A percentile compares a stretch with the other conserved stretches of the same genome.
These are phyloP conservation scores for Cotesia glomerata DNA, from an alignment of 1,140 invertebrate genomes.

Conservation along the genomic window DNA sequence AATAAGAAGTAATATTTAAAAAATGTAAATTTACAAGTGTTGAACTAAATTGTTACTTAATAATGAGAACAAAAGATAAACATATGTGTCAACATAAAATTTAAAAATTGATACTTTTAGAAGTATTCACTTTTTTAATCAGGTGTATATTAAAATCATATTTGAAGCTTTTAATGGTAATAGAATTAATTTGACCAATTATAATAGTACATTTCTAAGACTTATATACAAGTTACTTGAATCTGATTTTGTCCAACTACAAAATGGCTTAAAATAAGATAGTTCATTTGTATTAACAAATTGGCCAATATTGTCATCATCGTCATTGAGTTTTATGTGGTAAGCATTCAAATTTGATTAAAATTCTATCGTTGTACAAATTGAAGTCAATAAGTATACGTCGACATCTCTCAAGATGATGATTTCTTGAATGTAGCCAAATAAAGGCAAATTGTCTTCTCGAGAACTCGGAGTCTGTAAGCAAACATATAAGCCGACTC, in stretches of 20 bases:
- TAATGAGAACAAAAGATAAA: too few relatives aligned
- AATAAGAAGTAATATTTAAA: neutral
- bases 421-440: constrained; percentile 24
- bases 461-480: neutral
- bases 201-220: constrained; percentile 22
- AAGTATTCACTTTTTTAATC: too few relatives aligned
- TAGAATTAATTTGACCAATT: neutral
- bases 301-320: neutral
- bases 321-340: constrained; percentile 12
- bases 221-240: constrained; percentile 19
- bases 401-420: too few relatives aligned
- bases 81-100: too few relatives aligned
- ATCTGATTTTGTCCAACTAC: constrained; percentile 15
- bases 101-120: too few relatives aligned
- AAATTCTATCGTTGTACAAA: constrained; percentile 9
- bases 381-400: neutral
- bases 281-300: constrained; percentile 15
- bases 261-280: constrained; percentile 23
- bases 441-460: constrained; percentile 27
- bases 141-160: too few relatives aligned
- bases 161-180: neutral
- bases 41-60: too few relatives aligned
- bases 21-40: neutral
- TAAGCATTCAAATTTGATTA: constrained; percentile 30
- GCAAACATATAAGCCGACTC: constrained; percentile 9